Base-by-base conservation (phyloP, 2,888 invertebrate species). In the Heliothis peltigera region DNA sequence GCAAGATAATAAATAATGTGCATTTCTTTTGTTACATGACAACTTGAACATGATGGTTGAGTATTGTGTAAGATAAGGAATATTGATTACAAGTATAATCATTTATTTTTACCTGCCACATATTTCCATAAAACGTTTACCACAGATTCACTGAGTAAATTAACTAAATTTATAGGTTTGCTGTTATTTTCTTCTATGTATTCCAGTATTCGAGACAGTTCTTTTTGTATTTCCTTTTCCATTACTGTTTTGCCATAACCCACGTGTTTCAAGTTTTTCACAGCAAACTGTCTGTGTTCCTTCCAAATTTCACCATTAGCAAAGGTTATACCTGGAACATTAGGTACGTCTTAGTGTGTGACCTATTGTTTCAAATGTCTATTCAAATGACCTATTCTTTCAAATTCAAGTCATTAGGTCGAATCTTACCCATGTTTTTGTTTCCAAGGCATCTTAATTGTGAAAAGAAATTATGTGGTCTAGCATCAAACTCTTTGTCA, bases 401-500 rank as follows among this genome's bases (percentile, higher is more conserved):
- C 1, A 35, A 17, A 35, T 25, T 4, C 2, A 4, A 47, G 18
- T 19, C 6, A 7, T n/a, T 21, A 21, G 5, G 12, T 6, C 39
- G 0, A 22, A 0, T 25, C 64, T 76, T 86, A 97, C 97, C 97
- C 74, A 95, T 90, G 57, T 80, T 80, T 87, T 96, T 92, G 85
- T 96, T 95, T 17, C 97, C 97, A 69, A 97, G 96, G 25, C 97
- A 95, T 61, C 97, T 93, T 64, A 97, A 87, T 71, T 95, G 93
- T 77, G 97, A 96, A 83, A 97, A 96, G 84, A 97, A 97, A 28
- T 96, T 97, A 76, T 97, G 95, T 0, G 97, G 97, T 64, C 97
- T 93, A 0, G 97, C 97, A 81, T 97, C 96, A 77, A 97, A 97
- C 65, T 96, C 96, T 18, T 96, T 96, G 10, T 95, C 93, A 0